Evolutionary conservation across 1,140 invertebrate species (phyloP).

Genomic region (Laodelphax striatellus): DNA sequence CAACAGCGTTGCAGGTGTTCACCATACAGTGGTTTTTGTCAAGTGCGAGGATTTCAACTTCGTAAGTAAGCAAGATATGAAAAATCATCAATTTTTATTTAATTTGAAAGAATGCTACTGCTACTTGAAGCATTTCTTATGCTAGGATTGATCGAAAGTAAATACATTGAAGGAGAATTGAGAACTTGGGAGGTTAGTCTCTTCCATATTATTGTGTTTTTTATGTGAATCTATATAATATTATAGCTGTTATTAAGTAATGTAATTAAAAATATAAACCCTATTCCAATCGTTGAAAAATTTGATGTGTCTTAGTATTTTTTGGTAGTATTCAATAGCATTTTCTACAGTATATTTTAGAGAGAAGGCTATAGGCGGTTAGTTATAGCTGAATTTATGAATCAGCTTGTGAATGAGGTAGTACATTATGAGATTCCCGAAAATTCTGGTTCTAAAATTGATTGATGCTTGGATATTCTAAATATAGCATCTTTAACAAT

Average conservation of each 20-base stretch:
- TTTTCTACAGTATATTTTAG: neutral
- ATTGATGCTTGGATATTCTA: too few relatives aligned
- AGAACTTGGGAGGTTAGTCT: neutral
- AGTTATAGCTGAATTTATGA: too few relatives aligned
- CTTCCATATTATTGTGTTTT: too few relatives aligned
- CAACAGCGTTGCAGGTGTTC: neutral
- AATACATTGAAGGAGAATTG: constrained; percentile 6
- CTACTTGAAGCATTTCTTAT: neutral
- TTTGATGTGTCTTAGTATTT: neutral
- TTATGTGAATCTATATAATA: neutral
- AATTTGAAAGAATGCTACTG: neutral
- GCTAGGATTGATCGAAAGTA: neutral
- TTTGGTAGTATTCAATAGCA: neutral
- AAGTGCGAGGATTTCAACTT: neutral
- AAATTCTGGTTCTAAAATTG: too few relatives aligned
- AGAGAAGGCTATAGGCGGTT: too few relatives aligned
- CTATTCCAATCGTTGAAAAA: neutral
- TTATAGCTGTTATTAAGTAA: neutral
- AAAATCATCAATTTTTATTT: neutral
- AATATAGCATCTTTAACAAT: too few relatives aligned
- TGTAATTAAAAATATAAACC: neutral
- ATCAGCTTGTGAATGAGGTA: too few relatives aligned
- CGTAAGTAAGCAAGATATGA: neutral
- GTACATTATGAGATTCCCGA: too few relatives aligned
- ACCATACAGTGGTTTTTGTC: neutral